phyloP scores from a whole-genome alignment of 1,140 invertebrate genomes.

The Trichonephila clavata region DNA sequence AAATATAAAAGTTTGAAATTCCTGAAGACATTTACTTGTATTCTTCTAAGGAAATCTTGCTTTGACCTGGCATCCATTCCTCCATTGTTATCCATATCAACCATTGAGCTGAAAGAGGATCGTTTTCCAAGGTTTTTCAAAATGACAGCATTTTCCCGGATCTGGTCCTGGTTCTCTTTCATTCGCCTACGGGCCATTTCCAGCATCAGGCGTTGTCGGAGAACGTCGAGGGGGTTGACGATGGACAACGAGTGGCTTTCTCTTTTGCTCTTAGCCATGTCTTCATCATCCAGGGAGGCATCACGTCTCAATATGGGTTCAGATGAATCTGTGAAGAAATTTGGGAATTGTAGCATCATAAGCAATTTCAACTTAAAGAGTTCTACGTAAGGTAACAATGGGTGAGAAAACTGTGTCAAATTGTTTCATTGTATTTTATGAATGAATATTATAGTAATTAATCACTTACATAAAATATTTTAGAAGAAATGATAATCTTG shows the following conservation, averaged over 20 bases:
- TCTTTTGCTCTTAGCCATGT: slow-evolving; percentile 33
- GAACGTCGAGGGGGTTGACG: slow-evolving; percentile 89
- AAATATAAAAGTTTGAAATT: not conserved
- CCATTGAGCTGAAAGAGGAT: not conserved
- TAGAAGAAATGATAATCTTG: no score
- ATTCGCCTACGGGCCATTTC: slow-evolving; percentile 88
- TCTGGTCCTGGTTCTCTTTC: slow-evolving; percentile 84
- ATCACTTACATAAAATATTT: no score
- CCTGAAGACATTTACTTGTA: not conserved
- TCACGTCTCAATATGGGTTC: not conserved
- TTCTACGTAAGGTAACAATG: no score
- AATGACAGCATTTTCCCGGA: slow-evolving; percentile 82
- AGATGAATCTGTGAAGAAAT: not conserved
- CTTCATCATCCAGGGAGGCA: not conserved
- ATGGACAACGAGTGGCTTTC: slow-evolving; percentile 87
- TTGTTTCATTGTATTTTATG: no score
- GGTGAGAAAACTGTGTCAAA: no score
- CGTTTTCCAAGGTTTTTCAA: slow-evolving; percentile 82
- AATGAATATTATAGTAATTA: no score
- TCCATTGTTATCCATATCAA: not conserved
- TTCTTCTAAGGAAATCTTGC: slow-evolving; percentile 54
- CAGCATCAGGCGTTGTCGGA: slow-evolving; percentile 87
- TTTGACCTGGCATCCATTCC: not conserved
- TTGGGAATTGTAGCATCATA: no score
- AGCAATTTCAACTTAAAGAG: no score